Evolutionary conservation across 1,140 invertebrate genomes (phyloP).

Genomic region (Dreissena polymorpha): DNA sequence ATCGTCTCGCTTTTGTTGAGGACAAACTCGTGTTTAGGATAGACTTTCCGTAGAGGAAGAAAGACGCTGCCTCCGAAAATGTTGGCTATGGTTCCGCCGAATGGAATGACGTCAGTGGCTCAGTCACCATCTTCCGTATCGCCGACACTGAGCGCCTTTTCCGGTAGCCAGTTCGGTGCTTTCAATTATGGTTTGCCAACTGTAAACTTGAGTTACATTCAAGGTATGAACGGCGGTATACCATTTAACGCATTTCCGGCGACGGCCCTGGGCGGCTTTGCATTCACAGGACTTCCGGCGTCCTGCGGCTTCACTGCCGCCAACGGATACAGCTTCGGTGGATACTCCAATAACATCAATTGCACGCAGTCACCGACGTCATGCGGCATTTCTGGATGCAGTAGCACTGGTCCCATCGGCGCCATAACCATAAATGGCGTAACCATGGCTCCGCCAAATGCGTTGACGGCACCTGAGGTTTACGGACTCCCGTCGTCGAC

Average conservation of each 20-base stretch:
- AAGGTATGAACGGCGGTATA: constrained; percentile 20
- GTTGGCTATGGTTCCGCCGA: constrained; percentile 30
- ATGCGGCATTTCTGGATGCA: constrained; percentile 26
- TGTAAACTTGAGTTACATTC: constrained; percentile 18
- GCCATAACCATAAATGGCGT: constrained; percentile 42
- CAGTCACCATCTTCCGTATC: constrained; percentile 28
- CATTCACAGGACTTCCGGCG: constrained; percentile 33
- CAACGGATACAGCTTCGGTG: neutral
- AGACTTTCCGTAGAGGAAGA: too few species aligned
- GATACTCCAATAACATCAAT: neutral
- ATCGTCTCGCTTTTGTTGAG: too few species aligned
- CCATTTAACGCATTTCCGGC: constrained; percentile 32
- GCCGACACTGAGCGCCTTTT: constrained; percentile 13
- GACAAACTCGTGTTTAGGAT: too few species aligned
- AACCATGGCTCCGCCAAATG: constrained; percentile 34
- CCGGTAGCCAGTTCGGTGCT: constrained; percentile 26
- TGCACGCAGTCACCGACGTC: constrained; percentile 1
- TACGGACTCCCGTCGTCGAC: constrained; percentile 44
- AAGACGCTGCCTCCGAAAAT: neutral
- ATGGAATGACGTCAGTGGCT: constrained; percentile 20
- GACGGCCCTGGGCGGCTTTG: constrained; percentile 31
- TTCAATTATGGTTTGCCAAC: constrained; percentile 33
- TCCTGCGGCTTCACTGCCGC: constrained; percentile 19
- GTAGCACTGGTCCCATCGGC: neutral
- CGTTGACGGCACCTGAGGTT: constrained; percentile 41